Conservation (phyloP, 2,888 invertebrate genomes). For the Cremastinae sp. region DNA sequence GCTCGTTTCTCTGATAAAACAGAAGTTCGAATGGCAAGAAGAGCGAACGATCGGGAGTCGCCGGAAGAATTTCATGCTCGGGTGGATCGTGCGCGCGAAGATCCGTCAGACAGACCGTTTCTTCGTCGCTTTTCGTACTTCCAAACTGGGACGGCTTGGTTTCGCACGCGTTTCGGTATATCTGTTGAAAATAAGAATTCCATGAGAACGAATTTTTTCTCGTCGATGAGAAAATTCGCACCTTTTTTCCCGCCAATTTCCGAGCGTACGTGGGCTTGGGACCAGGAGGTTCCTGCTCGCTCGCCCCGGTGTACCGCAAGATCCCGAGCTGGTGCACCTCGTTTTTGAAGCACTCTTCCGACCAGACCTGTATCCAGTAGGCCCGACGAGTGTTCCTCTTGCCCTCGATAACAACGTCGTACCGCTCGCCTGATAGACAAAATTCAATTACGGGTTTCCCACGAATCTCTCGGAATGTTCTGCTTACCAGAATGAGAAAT, state of each 20-base stretch:
- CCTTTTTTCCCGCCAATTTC: conserved; percentile 17
- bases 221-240: too few relatives aligned
- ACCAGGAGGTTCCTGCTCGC: neutral
- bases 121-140: conserved; percentile 54
- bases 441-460: too few relatives aligned
- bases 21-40: conserved; percentile 75
- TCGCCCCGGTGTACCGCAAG: conserved; percentile 59
- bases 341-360: conserved; percentile 59
- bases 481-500: conserved; percentile 81
- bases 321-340: conserved; percentile 64
- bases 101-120: conserved; percentile 84
- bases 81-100: conserved; percentile 79
- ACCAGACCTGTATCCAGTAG: conserved; percentile 54
- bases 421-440: conserved; percentile 91
- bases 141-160: neutral
- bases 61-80: conserved; percentile 6
- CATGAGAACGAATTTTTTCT: neutral
- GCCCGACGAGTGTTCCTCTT: conserved; percentile 86
- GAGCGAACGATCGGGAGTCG: neutral
- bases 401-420: conserved; percentile 92
- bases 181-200: neutral
- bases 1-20: conserved; percentile 85
- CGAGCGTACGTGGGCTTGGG: conserved; percentile 14
- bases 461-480: too few relatives aligned
- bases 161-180: conserved; percentile 21